phyloP scores from a whole-genome alignment of 2,888 invertebrate genomes.

The Lomographa bimaculata region DNA sequence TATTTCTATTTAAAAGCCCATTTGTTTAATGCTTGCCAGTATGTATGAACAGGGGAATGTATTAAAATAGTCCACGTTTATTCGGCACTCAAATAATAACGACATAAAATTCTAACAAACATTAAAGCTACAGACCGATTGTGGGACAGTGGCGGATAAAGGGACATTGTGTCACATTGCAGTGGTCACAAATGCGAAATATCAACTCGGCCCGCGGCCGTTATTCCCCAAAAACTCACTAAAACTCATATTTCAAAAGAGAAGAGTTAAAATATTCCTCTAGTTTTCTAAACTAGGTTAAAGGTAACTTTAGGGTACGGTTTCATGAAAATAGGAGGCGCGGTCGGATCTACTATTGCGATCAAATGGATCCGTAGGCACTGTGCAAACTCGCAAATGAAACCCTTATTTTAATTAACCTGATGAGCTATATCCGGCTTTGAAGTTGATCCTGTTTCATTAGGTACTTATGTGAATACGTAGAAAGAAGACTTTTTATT shows the following conservation, averaged over 20 bases:
- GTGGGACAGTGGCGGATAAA: constrained; percentile 8
- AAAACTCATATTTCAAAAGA: constrained; percentile 40
- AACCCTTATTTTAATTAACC: constrained; percentile 21
- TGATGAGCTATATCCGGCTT: constrained; percentile 8
- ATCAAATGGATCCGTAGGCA: constrained; percentile 17
- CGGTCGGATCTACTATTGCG: constrained; percentile 22
- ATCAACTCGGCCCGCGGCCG: constrained; percentile 24
- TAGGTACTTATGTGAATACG: background rate
- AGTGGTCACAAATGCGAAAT: constrained; percentile 24
- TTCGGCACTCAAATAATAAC: too few relatives aligned
- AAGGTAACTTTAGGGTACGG: constrained; percentile 30
- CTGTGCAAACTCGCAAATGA: constrained; percentile 6
- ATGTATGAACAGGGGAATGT: too few relatives aligned
- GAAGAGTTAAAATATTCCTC: constrained; percentile 42
- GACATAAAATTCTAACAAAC: constrained; percentile 7
- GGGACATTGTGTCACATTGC: constrained; percentile 9
- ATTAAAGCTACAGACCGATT: constrained; percentile 5
- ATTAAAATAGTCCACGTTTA: too few relatives aligned
- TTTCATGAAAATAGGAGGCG: constrained; percentile 22
- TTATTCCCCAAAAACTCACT: constrained; percentile 34
- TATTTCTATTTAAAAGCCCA: too few relatives aligned
- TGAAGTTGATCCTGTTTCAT: constrained; percentile 5
- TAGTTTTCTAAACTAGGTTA: constrained; percentile 19
- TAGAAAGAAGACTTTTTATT: too few relatives aligned
- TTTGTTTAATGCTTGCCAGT: too few relatives aligned